Evolutionary conservation across 2,113 vertebrate species (phyloP).

Genomic region (Probosciger aterrimus): DNA sequence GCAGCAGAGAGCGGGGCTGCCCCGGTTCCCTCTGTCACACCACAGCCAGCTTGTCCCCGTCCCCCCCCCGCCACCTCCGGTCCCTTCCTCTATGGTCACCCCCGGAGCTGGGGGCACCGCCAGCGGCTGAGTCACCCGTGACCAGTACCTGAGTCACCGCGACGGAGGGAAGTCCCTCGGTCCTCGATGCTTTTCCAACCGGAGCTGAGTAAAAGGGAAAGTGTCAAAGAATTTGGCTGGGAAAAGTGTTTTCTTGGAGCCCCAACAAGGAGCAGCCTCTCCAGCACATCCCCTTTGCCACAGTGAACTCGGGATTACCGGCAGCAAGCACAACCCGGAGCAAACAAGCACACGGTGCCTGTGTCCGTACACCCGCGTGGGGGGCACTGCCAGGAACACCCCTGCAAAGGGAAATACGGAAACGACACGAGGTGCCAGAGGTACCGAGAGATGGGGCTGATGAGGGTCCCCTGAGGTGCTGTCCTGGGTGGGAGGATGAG

Average conservation of each 20-base stretch:
- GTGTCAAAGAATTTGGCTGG: constrained; percentile 25
- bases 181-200: not conserved
- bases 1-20: not conserved
- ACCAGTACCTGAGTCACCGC: constrained; percentile 57
- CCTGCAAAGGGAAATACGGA: accelerated
- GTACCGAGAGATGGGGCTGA: not conserved
- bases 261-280: not conserved
- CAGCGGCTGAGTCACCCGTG: constrained; percentile 46
- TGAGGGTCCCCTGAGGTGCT: not conserved
- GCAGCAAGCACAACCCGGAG: not conserved
- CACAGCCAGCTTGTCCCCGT: not conserved
- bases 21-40: not conserved
- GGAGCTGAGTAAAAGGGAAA: constrained; percentile 63
- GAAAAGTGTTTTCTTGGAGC: constrained; percentile 1
- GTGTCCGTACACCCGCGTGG: accelerated
- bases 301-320: not conserved
- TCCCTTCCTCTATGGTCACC: not conserved
- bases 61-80: not conserved
- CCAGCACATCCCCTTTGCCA: not conserved
- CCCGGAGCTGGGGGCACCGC: not conserved
- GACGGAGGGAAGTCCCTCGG: not conserved
- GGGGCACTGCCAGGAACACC: accelerated
- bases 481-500: not conserved
- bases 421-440: not conserved
- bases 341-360: not conserved